Percentiles rank a stretch among this genome's conserved stretches.
phyloP scores from a whole-genome alignment of 2,797 vertebrate species.

The Enteromius afrohamiltoni region DNA sequence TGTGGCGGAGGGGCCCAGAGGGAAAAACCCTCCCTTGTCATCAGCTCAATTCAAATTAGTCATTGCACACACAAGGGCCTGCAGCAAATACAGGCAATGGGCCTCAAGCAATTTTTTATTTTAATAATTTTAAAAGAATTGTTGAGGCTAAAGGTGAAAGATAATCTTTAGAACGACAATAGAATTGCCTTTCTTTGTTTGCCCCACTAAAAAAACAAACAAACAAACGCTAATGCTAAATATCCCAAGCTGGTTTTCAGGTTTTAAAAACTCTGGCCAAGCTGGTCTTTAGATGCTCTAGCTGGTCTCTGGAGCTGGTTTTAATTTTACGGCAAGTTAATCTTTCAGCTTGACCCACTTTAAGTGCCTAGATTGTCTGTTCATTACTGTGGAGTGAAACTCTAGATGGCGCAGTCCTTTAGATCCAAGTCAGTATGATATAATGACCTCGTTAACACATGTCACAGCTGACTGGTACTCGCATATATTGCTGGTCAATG shows the following conservation, averaged over 20 bases:
- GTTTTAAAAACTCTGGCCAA: not conserved
- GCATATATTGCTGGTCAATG: not conserved
- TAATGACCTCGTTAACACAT: no score
- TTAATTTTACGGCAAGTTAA: not conserved
- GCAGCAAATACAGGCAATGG: not conserved
- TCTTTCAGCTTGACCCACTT: not conserved
- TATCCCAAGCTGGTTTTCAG: not conserved
- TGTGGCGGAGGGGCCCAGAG: slow-evolving; percentile 39
- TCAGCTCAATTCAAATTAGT: slow-evolving; percentile 7
- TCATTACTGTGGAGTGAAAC: no score
- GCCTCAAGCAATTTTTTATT: slow-evolving; percentile 9
- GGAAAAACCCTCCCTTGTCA: slow-evolving; percentile 32
- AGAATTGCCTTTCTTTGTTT: not conserved
- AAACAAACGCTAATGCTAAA: no score
- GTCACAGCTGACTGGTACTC: no score
- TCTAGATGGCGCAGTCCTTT: no score
- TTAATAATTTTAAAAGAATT: not conserved
- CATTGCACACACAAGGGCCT: slow-evolving; percentile 20
- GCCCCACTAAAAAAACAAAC: not conserved
- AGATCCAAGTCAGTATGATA: no score
- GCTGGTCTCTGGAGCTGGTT: not conserved
- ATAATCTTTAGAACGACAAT: not conserved
- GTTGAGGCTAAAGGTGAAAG: not conserved
- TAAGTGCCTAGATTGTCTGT: no score
- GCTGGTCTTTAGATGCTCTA: not conserved